Percentiles rank a stretch among this genome's conserved stretches.
Evolutionary conservation across 2,797 vertebrate species (phyloP).

Genomic region (Microchirus variegatus): DNA sequence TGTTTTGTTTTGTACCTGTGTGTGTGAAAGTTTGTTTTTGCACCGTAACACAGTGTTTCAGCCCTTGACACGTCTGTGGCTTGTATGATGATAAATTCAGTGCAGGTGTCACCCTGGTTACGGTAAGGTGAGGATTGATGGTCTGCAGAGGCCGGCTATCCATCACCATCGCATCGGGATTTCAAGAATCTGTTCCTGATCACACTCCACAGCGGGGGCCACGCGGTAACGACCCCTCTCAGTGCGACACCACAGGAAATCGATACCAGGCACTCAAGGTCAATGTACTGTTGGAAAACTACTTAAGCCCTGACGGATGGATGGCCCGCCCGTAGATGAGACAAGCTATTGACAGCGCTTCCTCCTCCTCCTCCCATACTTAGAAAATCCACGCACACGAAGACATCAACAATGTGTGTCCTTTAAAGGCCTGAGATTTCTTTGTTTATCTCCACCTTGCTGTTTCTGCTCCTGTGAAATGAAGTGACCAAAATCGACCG

Average conservation of each 20-base stretch:
- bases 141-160: slow-evolving; percentile 86
- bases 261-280: slow-evolving; percentile 97
- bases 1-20: slow-evolving; percentile 43
- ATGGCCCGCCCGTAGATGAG: slow-evolving; percentile 83
- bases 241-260: slow-evolving; percentile 94
- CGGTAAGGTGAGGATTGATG: slow-evolving; percentile 91
- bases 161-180: slow-evolving; percentile 93
- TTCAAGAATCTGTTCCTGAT: slow-evolving; percentile 96
- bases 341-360: slow-evolving; percentile 85
- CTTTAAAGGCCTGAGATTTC: slow-evolving; percentile 36
- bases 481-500: neutral
- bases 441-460: slow-evolving; percentile 1
- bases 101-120: slow-evolving; percentile 89
- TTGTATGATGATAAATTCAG: slow-evolving; percentile 92
- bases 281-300: slow-evolving; percentile 99
- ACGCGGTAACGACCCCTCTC: slow-evolving; percentile 93
- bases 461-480: slow-evolving; percentile 1
- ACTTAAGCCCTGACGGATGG: slow-evolving; percentile 96
- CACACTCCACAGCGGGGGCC: slow-evolving; percentile 87
- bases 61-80: slow-evolving; percentile 66
- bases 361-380: slow-evolving; percentile 21
- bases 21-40: slow-evolving; percentile 58
- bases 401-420: slow-evolving; percentile 71
- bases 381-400: slow-evolving; percentile 34
- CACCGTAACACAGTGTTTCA: slow-evolving; percentile 50